phyloP scores from a whole-genome alignment of 2,888 invertebrate genomes.

The Protophormia terraenovae region DNA sequence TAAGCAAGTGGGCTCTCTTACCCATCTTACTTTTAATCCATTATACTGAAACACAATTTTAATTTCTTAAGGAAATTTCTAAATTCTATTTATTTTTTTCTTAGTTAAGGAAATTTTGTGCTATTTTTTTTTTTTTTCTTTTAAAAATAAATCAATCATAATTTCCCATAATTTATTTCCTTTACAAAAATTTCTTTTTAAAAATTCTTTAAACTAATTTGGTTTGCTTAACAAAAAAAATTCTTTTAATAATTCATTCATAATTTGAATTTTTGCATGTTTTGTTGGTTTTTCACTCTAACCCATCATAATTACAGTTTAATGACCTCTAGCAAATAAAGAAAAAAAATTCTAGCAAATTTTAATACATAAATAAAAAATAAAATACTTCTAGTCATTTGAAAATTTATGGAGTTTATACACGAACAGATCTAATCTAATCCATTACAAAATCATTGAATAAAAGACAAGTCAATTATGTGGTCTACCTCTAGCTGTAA shows the following conservation, averaged over 20 bases:
- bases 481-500: conserved; percentile 42
- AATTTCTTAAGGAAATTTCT: no score
- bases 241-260: conserved; percentile 7
- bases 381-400: conserved; percentile 2
- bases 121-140: no score
- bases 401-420: conserved; percentile 37
- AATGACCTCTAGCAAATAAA: conserved; percentile 32
- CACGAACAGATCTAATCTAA: conserved; percentile 63
- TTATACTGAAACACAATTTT: no score
- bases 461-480: conserved; percentile 65
- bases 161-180: background rate
- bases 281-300: background rate
- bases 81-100: no score
- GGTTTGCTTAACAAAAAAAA: background rate
- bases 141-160: no score
- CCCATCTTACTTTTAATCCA: no score
- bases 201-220: background rate
- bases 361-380: background rate
- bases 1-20: no score
- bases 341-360: conserved; percentile 28
- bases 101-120: no score
- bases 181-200: background rate
- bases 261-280: conserved; percentile 28
- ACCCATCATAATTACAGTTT: conserved; percentile 25
- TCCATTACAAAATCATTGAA: conserved; percentile 66